A percentile compares a stretch with the other conserved stretches of the same genome.
Evolutionary conservation across 2,888 invertebrate genomes (phyloP).

Genomic region (Megaustenia siamemsis): DNA sequence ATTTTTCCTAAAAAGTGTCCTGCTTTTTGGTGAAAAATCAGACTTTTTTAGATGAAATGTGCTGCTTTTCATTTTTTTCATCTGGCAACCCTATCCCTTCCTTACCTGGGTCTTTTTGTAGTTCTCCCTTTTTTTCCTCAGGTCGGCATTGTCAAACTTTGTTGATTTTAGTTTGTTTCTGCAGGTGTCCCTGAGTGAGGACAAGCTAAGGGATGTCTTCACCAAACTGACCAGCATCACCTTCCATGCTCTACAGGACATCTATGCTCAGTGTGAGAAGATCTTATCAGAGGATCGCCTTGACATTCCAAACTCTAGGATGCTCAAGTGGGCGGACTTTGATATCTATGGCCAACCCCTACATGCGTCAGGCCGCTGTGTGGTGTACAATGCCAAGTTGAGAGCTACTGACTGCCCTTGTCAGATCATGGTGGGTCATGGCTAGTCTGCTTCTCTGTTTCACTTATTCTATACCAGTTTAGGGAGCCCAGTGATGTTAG

Average conservation of each 20-base stretch:
- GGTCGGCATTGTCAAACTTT: neutral
- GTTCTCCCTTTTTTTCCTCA: too few relatives aligned
- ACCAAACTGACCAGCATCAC: constrained; percentile 68
- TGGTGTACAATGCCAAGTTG: constrained; percentile 73
- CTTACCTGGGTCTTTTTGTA: too few relatives aligned
- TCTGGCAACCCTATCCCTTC: too few relatives aligned
- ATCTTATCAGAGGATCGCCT: constrained; percentile 67
- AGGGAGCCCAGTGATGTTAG: too few relatives aligned
- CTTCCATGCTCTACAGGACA: constrained; percentile 69
- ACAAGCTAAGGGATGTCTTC: constrained; percentile 68
- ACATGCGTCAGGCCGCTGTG: constrained; percentile 71
- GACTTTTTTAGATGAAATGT: too few relatives aligned
- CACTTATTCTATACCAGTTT: constrained; percentile 62
- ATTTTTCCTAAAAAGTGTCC: too few relatives aligned
- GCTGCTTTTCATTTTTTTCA: too few relatives aligned
- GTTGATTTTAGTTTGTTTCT: constrained; percentile 46
- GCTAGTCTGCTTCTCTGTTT: neutral
- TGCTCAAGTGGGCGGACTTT: constrained; percentile 72
- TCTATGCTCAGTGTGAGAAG: constrained; percentile 70
- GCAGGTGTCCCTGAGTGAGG: constrained; percentile 64
- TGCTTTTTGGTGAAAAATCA: too few relatives aligned
- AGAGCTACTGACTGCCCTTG: constrained; percentile 65
- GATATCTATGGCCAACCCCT: constrained; percentile 73
- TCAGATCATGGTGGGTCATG: constrained; percentile 69
- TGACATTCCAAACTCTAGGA: constrained; percentile 45